Percentiles rank a stretch among this genome's conserved stretches.
Evolutionary conservation across 2,888 invertebrate genomes (phyloP).

Genomic region (Cephus sareptanus): DNA sequence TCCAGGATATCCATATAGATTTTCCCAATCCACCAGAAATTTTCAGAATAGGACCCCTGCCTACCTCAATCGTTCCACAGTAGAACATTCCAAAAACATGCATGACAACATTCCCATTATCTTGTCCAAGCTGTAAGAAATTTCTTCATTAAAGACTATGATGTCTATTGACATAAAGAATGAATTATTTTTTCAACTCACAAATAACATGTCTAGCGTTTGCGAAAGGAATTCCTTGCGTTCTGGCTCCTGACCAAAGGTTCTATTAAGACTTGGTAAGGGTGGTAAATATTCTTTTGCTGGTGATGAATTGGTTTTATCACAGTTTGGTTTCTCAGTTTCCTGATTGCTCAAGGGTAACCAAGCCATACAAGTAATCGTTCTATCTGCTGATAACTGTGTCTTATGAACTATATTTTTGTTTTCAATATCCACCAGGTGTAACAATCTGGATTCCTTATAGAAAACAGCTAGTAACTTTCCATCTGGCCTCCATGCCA

Average conservation of each 20-base stretch:
- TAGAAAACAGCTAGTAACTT: slow-evolving; percentile 76
- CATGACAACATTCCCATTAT: slow-evolving; percentile 74
- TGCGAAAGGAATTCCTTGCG: slow-evolving; percentile 66
- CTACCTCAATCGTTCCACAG: slow-evolving; percentile 73
- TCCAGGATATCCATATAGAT: slow-evolving; percentile 57
- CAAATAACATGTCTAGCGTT: slow-evolving; percentile 65
- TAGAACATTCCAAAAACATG: slow-evolving; percentile 88
- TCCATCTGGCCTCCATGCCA: slow-evolving; percentile 96
- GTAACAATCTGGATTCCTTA: slow-evolving; percentile 46
- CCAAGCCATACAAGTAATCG: slow-evolving; percentile 82
- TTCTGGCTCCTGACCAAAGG: slow-evolving; percentile 62
- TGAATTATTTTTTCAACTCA: slow-evolving; percentile 63
- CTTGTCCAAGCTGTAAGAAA: slow-evolving; percentile 83
- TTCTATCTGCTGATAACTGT: slow-evolving; percentile 53
- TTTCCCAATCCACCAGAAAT: slow-evolving; percentile 56
- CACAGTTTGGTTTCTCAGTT: slow-evolving; percentile 16
- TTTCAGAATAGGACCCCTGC: slow-evolving; percentile 52
- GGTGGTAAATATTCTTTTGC: slow-evolving; percentile 66
- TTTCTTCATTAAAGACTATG: slow-evolving; percentile 44
- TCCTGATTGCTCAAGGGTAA: slow-evolving; percentile 53
- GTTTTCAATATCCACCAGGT: slow-evolving; percentile 85
- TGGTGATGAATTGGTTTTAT: slow-evolving; percentile 19
- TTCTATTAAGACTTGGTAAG: slow-evolving; percentile 66
- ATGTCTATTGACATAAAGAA: neutral
- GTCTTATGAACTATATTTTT: slow-evolving; percentile 80